Percentiles rank a stretch among this genome's conserved stretches.
Conservation (phyloP, 1,140 invertebrate genomes). For the Lysiphlebus fabarum region DNA sequence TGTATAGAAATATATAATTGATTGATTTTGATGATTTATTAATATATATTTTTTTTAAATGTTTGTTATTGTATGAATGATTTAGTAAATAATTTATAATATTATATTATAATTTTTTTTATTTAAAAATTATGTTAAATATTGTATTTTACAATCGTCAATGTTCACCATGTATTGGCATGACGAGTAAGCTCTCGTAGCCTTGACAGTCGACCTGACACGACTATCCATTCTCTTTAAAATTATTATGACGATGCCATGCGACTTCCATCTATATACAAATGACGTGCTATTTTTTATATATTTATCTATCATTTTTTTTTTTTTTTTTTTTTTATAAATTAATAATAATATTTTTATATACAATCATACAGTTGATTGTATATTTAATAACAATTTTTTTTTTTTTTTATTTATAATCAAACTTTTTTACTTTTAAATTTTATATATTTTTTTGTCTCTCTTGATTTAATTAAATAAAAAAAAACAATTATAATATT, state of each 20-base stretch:
- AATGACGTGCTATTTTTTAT: slow-evolving; percentile 9
- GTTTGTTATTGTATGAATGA: no score
- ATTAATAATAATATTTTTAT: no score
- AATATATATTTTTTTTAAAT: no score
- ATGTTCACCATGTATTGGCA: slow-evolving; percentile 34
- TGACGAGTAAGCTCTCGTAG: slow-evolving; percentile 43
- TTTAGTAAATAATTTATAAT: no score
- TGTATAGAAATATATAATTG: no score
- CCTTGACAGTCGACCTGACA: slow-evolving; percentile 49
- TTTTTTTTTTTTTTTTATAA: no score
- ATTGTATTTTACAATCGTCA: slow-evolving; percentile 39
- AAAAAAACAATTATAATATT: neutral
- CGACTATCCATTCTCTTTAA: slow-evolving; percentile 16
- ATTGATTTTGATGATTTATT: no score
- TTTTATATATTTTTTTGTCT: neutral
- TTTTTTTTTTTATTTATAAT: no score
- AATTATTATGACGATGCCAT: slow-evolving; percentile 12
- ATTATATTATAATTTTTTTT: no score
- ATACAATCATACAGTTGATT: no score
- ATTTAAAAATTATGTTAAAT: slow-evolving; percentile 19
- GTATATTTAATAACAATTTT: no score
- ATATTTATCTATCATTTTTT: no score
- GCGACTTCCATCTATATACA: slow-evolving; percentile 1
- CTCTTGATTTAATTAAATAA: neutral
- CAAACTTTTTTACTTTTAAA: neutral